Percentiles rank a stretch among this genome's conserved stretches.
Conservation (phyloP, 2,113 vertebrate species). For the Dicrurus megarhynchus region DNA sequence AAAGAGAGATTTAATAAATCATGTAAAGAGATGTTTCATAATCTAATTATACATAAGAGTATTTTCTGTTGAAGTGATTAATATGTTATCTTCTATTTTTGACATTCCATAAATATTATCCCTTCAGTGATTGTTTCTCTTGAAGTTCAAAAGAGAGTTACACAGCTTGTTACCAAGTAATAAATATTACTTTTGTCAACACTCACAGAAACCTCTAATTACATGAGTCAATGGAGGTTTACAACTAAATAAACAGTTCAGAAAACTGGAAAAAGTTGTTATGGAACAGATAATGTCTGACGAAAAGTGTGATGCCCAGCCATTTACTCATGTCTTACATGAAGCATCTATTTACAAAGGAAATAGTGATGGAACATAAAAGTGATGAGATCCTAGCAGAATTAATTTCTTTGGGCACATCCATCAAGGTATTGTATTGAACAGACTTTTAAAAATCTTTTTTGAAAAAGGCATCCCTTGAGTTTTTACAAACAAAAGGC, state of each 20-base stretch:
- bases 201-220: slow-evolving; percentile 69
- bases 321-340: slow-evolving; percentile 45
- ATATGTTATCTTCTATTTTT: slow-evolving; percentile 49
- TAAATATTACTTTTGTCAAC: slow-evolving; percentile 63
- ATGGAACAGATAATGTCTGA: slow-evolving; percentile 53
- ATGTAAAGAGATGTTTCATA: neutral
- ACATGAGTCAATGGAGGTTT: slow-evolving; percentile 69
- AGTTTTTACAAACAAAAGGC: neutral
- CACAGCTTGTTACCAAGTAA: slow-evolving; percentile 58
- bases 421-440: neutral
- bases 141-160: slow-evolving; percentile 43
- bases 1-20: neutral
- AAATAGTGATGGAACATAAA: slow-evolving; percentile 16
- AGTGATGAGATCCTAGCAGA: slow-evolving; percentile 22
- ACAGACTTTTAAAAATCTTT: neutral
- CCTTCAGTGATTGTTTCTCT: slow-evolving; percentile 40
- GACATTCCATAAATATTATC: slow-evolving; percentile 60
- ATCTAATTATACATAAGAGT: slow-evolving; percentile 8
- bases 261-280: slow-evolving; percentile 65
- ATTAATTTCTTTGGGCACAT: neutral
- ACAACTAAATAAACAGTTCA: slow-evolving; percentile 69
- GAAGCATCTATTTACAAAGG: slow-evolving; percentile 34
- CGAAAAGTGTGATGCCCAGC: slow-evolving; percentile 8
- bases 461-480: neutral
- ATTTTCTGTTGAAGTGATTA: slow-evolving; percentile 57